Base-by-base conservation (phyloP, 2,888 invertebrate genomes). In the Cantharis nigra region DNA sequence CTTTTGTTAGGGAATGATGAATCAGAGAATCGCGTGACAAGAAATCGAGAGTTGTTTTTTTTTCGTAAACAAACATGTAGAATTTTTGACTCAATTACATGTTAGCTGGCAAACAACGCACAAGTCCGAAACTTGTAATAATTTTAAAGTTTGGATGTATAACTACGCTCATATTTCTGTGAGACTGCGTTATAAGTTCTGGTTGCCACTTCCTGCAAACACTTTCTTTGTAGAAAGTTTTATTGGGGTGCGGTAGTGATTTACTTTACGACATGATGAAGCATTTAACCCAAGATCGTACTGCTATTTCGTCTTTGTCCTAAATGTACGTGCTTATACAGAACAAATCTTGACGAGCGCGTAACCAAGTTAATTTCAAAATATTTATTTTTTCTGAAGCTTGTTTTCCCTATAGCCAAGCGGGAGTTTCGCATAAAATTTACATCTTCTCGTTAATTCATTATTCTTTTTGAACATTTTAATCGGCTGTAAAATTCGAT, bases 261-360 rank as follows among this genome's bases (percentile, higher is more conserved):
- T 79, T 79, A 79, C 74, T 79, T 79, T 79, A 74, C 76, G 76
- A 79, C 76, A 76, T 79, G 78, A 79, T 74, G 76, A 76, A 79
- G 78, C 78, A 79, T 79, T 49, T 79, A 79, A 79, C 76, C 71
- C 71, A 30, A 69, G 72, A 78, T 76, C 75, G 75, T 78, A 76
- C 73, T 69, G 65, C 73, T 72, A 71, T 78, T 75, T 78, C 67
- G 62, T 76, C 64, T 72, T 67, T 73, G 76, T 74, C 76, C 73
- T 76, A 67, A 73, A 74, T 73, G 78, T 74, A 78, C 76, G 70
- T 71, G 75, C 75, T 74, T 76, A 74, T 76, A 64, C 69, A 30
- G 70, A 70, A 75, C 73, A 78, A 75, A 76, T 76, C 73, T 76
- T 78, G 73, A 76, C 67, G 72, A 65, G 16, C 69, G 63, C 33